Base-by-base conservation (phyloP, 2,113 vertebrate species). In the Xenopus borealis region DNA sequence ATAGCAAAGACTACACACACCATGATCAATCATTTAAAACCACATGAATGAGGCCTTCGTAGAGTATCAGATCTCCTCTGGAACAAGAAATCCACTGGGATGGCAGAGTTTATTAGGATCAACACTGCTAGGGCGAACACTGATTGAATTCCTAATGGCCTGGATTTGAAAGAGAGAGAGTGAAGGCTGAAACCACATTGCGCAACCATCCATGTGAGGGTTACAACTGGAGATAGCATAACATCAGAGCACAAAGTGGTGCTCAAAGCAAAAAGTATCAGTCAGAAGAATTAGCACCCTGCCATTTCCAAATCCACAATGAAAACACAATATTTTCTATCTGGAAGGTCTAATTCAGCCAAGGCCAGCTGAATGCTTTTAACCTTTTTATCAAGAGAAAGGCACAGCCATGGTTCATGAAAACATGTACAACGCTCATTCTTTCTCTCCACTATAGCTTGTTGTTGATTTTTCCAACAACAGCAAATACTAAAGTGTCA, bases 11-110 rank as follows among this genome's bases (percentile, higher is more conserved):
- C 62, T 63, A 61, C 30, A 20, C 72, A 50, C 45, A 76, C 58
- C 69, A 69, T 62, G 65, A 62, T 75, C 65, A 69, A 75, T 76
- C 58, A 69, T 63, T 67, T 47, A n/a, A 7, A 71, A 62, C 33
- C 55, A 20, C 58, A 71, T 30, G 40, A 66, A 66, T 66, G 64
- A 50, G 33, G 14, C 19, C 63, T 57, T 30, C 10, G 9, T 46
- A 45, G 19, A 30, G 55, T 30, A 67, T 67, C 53, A 61, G 17
- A 68, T 69, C 8, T 17, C 58, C 65, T 30, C 16, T 20, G 66
- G 12, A 62, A 23, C 18, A 23, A 67, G 65, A 53, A 57, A 46
- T 67, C 73, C 47, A 1, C 46, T 17, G 73, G 46, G 66, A 61
- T 44, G 23, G 45, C 23, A 44, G 57, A 40, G 23, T 61, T 69